Evolutionary conservation across 1,140 invertebrate genomes (phyloP), one percentile per base, ranked within the genome.

Genomic region (Drosophila ambigua): DNA sequence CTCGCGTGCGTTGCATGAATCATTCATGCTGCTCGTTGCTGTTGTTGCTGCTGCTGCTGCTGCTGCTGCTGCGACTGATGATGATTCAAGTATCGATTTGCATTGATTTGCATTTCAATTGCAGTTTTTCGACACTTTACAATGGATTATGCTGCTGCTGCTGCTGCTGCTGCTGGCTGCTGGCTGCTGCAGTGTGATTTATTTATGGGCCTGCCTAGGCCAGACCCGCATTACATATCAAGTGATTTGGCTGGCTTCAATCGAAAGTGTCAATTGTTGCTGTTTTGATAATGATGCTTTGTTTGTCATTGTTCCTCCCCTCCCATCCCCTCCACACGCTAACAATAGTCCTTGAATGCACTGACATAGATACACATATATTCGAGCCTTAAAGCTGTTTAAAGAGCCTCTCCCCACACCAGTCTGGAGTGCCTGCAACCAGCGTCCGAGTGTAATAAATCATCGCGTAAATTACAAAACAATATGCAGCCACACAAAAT

Each of bases 1-100:
- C 79, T 82, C 82, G 82, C 82, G 82, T 85, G 82, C 82, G 78
- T 68, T 67, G 74, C 78, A 85, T 87, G 82, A 85, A 85, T 85
- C 82, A 85, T 87, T 85, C 83, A 85, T 87, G 54, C 49, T 24
- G 15, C 31, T 16, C 31, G 28, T 59, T 59, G 20, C 20, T 20
- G 23, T 24, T 24, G 23, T 0, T 24, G 2, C 3, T 24, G 23
- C 0, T 3, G 4, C 23, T 23, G 23, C 4, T 23, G 23, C 23
- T 26, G 24, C 3, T 45, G 52, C 13, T 46, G 50, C 50, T 66
- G 63, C 23, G 39, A 49, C 24, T 73, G 72, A 61, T 79, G 81
- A 87, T 81, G 82, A 85, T 85, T 85, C 82, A 87, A 87, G 82
- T 85, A 85, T 85, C 82, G 82, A 85, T 85, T 85, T 85, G 82